Evolutionary conservation across 2,888 invertebrate genomes (phyloP).

Genomic region (Nemotelus pantherinus): DNA sequence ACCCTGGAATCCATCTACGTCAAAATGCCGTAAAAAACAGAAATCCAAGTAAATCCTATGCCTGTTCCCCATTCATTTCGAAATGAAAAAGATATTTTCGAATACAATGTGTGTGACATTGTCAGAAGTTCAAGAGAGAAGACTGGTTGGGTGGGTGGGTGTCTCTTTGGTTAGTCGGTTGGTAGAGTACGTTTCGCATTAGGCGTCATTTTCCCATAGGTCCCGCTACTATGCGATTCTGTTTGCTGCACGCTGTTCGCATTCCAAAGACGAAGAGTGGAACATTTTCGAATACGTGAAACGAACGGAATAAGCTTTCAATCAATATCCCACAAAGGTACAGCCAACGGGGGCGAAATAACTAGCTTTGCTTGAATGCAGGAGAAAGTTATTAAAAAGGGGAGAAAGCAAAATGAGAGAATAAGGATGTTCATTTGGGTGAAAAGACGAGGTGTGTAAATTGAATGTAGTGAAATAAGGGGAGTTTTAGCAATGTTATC

Average conservation of each 20-base stretch:
- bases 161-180: no score
- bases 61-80: background rate
- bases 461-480: no score
- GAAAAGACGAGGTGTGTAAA: slow-evolving; percentile 10
- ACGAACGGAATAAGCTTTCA: slow-evolving; percentile 21
- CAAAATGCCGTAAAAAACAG: no score
- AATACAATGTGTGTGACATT: slow-evolving; percentile 20
- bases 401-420: background rate
- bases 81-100: slow-evolving; percentile 26
- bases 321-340: slow-evolving; percentile 24
- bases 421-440: slow-evolving; percentile 13
- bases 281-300: no score
- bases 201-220: slow-evolving; percentile 7
- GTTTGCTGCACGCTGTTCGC: no score
- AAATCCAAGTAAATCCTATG: no score
- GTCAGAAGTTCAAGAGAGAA: slow-evolving; percentile 7
- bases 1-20: no score
- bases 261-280: no score
- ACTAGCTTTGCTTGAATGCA: background rate
- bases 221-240: no score
- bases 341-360: background rate
- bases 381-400: background rate
- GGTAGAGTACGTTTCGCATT: background rate
- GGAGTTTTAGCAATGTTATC: no score
- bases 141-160: background rate